Base-by-base conservation (phyloP, 2,113 vertebrate species). In the Scartelaos histophorus region DNA sequence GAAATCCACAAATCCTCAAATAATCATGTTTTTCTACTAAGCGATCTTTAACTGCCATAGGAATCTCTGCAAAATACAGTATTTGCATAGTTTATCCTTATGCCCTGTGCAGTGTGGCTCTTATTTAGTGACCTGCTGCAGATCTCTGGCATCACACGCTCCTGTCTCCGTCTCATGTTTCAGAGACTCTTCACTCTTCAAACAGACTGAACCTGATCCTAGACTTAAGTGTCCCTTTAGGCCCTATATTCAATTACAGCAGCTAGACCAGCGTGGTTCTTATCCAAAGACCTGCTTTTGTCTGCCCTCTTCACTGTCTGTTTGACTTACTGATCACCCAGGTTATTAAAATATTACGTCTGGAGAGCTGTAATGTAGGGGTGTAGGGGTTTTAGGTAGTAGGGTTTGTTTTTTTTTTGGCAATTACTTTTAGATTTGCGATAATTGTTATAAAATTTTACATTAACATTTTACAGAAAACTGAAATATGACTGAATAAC, bases 241-340 rank as follows among this genome's bases (percentile, higher is more conserved):
- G 45, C n/a, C 65, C 65, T 5, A 43, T 16, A 66, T 66, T 66
- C 45, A 46, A 47, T 66, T 46, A 66, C 65, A 47, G 43, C 24
- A 45, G 38, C 13, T 45, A 15, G 3, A 25, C 51, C 5, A 21
- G 13, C 43, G 2, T 64, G 35, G 61, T 64, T 35, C 29, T 38
- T 64, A 38, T 35, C 61, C 34, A 64, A 64, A 64, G 61, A 19
- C 5, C 13, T 15, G 16, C 25, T 17, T 35, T 62, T 62, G 60
- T 62, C 29, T 64, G 61, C 61, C 5, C 61, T 38, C 61, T 61
- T 64, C 34, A 43, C 16, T 38, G 17, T 10, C 34, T 35, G 16
- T 11, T 43, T 64, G 61, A 64, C 61, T 64, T 43, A 64, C 34
- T 43, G 17, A 43, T 35, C 19, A n/a, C 34, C 43, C 34, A 21